These are phyloP conservation scores for Anadara kagoshimensis DNA, from an alignment of 1,140 invertebrate species.

Conservation along the genomic window DNA sequence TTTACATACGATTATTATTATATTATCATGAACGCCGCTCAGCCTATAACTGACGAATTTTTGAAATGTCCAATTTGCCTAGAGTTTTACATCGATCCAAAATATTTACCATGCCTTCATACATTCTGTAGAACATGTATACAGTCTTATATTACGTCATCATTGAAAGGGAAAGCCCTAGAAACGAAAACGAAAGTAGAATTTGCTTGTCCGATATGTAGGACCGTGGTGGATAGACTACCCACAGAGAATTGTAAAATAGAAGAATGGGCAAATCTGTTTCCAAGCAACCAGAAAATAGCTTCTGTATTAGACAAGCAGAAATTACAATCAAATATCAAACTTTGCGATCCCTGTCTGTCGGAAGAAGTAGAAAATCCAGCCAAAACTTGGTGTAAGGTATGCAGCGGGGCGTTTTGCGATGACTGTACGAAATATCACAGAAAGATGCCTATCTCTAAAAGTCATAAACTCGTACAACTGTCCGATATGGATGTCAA, in stretches of 20 bases:
- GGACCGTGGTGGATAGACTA: constrained; percentile 11
- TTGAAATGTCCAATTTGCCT: constrained; percentile 5
- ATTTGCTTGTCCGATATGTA: constrained; percentile 21
- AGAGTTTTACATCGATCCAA: constrained; percentile 4
- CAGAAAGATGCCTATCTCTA: constrained; percentile 20
- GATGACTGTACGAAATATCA: constrained; percentile 28
- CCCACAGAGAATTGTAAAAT: neutral
- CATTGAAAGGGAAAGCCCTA: neutral
- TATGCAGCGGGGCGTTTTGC: constrained; percentile 31
- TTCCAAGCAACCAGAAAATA: constrained; percentile 1
- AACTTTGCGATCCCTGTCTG: constrained; percentile 23
- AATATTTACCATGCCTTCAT: constrained; percentile 28
- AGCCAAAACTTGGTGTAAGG: constrained; percentile 22
- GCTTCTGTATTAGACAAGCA: constrained; percentile 7
- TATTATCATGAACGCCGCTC: neutral
- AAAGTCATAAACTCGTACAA: constrained; percentile 24
- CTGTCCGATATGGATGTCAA: constrained; percentile 17
- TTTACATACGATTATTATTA: neutral
- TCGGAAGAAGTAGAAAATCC: constrained; percentile 14
- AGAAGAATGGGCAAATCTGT: constrained; percentile 3
- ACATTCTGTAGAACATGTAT: constrained; percentile 24
- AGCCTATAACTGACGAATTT: neutral
- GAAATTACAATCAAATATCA: constrained; percentile 7
- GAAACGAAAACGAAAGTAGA: neutral
- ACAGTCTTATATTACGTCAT: constrained; percentile 9